Evolutionary conservation across 1,140 invertebrate species (phyloP), one percentile per base, ranked within the genome.

Genomic region (Papilio machaon): DNA sequence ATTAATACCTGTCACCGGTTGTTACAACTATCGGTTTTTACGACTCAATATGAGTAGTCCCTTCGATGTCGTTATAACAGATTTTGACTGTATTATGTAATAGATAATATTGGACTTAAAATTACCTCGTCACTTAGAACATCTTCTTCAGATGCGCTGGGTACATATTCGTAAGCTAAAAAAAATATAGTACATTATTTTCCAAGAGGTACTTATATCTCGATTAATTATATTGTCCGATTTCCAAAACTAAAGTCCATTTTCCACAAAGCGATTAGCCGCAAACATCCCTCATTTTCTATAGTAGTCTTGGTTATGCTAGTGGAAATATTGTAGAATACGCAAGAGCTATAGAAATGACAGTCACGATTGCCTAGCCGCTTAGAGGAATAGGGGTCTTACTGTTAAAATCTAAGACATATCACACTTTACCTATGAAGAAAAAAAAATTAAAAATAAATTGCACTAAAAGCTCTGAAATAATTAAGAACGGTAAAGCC

Each of bases 91-190:
- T n/a, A 30, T 1, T 30, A 30, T 19, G n/a, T 60, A 60, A 6
- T 60, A 3, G 6, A 13, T 4, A 54, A 8, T 1, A 7, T 8
- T 49, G 10, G 2, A 74, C 43, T 76, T 13, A 43, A 43, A 43
- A 43, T 92, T 96, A 97, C 97, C 95, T 97, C 97, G 84, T 97
- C 97, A 85, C 95, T 96, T 82, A 97, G 92, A 82, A 97, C 92
- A 94, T 98, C 97, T 94, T 98, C 97, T 95, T 98, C 97, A 38
- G 97, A 97, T 78, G 95, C 96, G 90, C 96, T 97, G 80, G 98
- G 97, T 82, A 98, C 96, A 94, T 99, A 99, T 95, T 99, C 98
- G 93, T 98, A 99, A 78, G 98, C 98, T 98, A 94, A 80, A 97
- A 96, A 90, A 78, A 74, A 79, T 79, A 30, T 15, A 80, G 38